Conservation (phyloP, 2,888 invertebrate genomes). For the Lycia hirtaria region DNA sequence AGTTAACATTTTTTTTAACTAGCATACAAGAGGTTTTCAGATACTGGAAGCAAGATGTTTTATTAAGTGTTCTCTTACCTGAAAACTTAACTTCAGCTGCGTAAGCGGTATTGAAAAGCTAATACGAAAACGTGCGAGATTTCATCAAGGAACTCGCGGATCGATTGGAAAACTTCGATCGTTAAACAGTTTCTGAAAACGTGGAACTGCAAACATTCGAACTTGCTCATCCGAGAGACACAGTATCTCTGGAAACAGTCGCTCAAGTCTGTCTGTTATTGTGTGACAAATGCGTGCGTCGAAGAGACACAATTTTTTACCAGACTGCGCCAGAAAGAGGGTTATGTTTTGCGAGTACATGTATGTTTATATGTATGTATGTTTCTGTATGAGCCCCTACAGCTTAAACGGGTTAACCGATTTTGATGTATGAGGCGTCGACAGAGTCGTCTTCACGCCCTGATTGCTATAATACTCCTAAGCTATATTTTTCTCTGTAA, state of each 20-base stretch:
- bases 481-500: too few relatives aligned
- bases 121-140: constrained; percentile 22
- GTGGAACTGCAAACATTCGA: constrained; percentile 70
- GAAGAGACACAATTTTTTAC: too few relatives aligned
- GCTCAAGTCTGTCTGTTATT: background rate
- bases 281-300: background rate
- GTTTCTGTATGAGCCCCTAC: too few relatives aligned
- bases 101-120: constrained; percentile 18
- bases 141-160: constrained; percentile 27
- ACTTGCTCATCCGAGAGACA: constrained; percentile 46
- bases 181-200: constrained; percentile 44
- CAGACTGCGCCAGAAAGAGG: too few relatives aligned
- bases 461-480: too few relatives aligned
- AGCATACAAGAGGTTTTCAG: background rate
- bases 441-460: too few relatives aligned
- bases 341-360: too few relatives aligned
- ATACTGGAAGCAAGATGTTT: background rate
- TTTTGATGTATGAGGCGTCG: too few relatives aligned
- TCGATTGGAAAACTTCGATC: constrained; percentile 38
- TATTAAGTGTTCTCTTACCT: constrained; percentile 4
- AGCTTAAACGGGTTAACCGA: too few relatives aligned
- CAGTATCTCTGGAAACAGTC: background rate
- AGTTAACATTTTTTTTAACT: background rate
- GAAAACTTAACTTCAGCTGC: constrained; percentile 8
- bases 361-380: too few relatives aligned